Evolutionary conservation across 30 jellyfish, hydroid and myxozoan species (phyloP).

Genomic region (Calvadosia cruxmelitensis): DNA sequence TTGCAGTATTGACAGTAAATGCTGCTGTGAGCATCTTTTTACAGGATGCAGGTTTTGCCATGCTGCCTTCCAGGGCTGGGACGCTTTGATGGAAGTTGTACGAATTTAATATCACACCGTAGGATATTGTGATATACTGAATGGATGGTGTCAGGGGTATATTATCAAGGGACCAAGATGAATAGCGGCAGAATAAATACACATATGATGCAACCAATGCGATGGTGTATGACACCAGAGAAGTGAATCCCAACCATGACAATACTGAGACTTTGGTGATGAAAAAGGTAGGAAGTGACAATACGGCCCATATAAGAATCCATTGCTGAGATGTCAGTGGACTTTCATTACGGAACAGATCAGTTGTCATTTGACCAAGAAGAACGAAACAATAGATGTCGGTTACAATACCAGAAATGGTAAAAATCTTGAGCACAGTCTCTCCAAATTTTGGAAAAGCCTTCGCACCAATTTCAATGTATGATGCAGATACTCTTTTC

Average conservation of each 20-base stretch:
- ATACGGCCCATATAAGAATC: slow-evolving; percentile 45
- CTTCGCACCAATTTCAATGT: slow-evolving; percentile 28
- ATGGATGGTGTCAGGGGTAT: slow-evolving; percentile 17
- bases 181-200: neutral
- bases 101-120: slow-evolving; percentile 58
- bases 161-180: slow-evolving; percentile 22
- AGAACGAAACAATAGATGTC: slow-evolving; percentile 36
- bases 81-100: slow-evolving; percentile 47
- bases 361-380: slow-evolving; percentile 30
- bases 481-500: slow-evolving; percentile 42
- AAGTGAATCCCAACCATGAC: slow-evolving; percentile 72
- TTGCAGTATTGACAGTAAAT: slow-evolving; percentile 21
- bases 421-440: slow-evolving; percentile 20
- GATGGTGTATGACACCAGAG: slow-evolving; percentile 26
- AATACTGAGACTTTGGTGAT: slow-evolving; percentile 47
- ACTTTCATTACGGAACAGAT: slow-evolving; percentile 5
- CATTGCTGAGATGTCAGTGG: slow-evolving; percentile 2
- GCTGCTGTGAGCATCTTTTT: slow-evolving; percentile 10
- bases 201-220: slow-evolving; percentile 33
- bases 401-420: slow-evolving; percentile 33
- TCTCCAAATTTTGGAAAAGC: slow-evolving; percentile 31
- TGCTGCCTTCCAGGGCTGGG: slow-evolving; percentile 82
- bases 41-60: slow-evolving; percentile 33
- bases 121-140: slow-evolving; percentile 36
- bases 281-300: slow-evolving; percentile 40